phyloP scores from a whole-genome alignment of 53 echinoderm and acorn worm genomes.

The Holothuria leucospilota region DNA sequence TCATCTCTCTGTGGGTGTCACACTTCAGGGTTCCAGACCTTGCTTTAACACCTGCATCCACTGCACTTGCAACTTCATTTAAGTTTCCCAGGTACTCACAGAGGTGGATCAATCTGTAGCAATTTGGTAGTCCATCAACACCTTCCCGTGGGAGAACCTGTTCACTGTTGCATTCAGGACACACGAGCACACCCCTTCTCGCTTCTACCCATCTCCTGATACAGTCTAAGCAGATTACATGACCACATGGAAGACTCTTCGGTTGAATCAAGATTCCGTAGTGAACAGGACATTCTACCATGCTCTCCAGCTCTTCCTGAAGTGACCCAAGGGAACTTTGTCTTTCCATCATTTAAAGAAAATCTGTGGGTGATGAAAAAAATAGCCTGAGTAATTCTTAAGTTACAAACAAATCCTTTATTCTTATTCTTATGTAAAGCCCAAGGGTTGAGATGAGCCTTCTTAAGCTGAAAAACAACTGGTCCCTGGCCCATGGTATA shows the following conservation, averaged over 20 bases:
- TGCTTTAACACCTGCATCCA: slow-evolving; percentile 9
- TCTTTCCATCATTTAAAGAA: background rate
- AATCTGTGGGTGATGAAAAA: too few relatives aligned
- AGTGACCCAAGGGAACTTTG: background rate
- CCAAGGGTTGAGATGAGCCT: too few relatives aligned
- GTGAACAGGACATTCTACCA: slow-evolving; percentile 67
- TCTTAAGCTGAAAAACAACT: too few relatives aligned
- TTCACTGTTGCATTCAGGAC: slow-evolving; percentile 63
- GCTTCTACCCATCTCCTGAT: slow-evolving; percentile 62
- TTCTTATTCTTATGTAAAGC: too few relatives aligned
- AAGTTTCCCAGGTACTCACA: slow-evolving; percentile 60
- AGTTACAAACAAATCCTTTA: too few relatives aligned
- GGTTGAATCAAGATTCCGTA: slow-evolving; percentile 59
- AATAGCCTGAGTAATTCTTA: too few relatives aligned
- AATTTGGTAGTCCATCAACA: slow-evolving; percentile 59
- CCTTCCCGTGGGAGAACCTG: slow-evolving; percentile 57
- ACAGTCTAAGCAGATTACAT: slow-evolving; percentile 71
- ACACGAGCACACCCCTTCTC: slow-evolving; percentile 46
- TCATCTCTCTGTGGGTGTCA: slow-evolving; percentile 45
- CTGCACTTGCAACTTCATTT: slow-evolving; percentile 15
- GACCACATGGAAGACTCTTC: slow-evolving; percentile 69
- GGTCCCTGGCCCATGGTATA: too few relatives aligned
- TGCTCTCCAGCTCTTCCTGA: slow-evolving; percentile 57
- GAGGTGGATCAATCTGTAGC: slow-evolving; percentile 57
- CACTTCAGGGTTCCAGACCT: slow-evolving; percentile 14